Conservation (phyloP, 2,113 vertebrate species). For the Tetrao urogallus region DNA sequence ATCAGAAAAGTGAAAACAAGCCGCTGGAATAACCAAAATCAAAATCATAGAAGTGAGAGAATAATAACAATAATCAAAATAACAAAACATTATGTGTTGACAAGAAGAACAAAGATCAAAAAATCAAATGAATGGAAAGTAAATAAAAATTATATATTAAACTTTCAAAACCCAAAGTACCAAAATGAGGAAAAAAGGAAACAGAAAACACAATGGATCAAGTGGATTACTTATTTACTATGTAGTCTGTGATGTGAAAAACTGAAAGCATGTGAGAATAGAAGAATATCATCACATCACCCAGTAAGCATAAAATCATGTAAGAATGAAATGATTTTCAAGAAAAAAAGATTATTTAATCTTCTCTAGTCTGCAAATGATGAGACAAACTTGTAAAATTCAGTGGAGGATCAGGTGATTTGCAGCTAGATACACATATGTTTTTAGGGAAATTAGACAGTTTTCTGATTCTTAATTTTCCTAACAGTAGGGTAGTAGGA, state of each 20-base stretch:
- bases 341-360: background rate
- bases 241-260: background rate
- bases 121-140: background rate
- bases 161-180: background rate
- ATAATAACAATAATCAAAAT: background rate
- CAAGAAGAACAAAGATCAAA: background rate
- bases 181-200: background rate
- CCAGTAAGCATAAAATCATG: background rate
- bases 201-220: background rate
- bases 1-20: background rate
- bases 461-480: background rate
- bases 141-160: background rate
- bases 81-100: background rate
- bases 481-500: background rate
- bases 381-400: background rate
- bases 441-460: background rate
- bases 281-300: background rate
- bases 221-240: background rate
- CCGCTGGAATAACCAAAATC: background rate
- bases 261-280: background rate
- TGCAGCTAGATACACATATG: background rate
- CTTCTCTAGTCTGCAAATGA: background rate
- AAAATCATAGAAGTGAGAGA: background rate
- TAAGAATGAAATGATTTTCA: background rate
- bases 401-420: background rate